Evolutionary conservation across 2,888 invertebrate genomes (phyloP).

Genomic region (Azorinus chamasolen): DNA sequence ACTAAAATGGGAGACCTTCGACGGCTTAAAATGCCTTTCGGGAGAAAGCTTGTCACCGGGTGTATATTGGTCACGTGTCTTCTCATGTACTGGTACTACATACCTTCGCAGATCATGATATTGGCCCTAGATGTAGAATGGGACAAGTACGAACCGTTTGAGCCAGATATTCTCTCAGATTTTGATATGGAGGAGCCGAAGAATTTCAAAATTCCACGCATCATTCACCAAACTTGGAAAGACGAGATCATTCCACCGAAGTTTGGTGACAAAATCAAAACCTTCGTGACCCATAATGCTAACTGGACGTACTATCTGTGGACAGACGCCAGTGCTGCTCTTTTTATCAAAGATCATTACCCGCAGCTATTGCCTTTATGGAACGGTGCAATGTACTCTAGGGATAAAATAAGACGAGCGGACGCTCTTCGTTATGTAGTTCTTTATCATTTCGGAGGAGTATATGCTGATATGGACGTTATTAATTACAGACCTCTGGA

Average conservation of each 20-base stretch:
- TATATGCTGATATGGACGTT: conserved; percentile 34
- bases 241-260: conserved; percentile 10
- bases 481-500: conserved; percentile 45
- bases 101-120: too few relatives aligned
- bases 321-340: conserved; percentile 23
- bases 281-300: conserved; percentile 24
- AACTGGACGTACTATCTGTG: conserved; percentile 35
- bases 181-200: neutral
- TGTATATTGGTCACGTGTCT: too few relatives aligned
- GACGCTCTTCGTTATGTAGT: conserved; percentile 30
- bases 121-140: neutral
- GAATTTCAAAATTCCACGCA: conserved; percentile 14
- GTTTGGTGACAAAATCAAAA: conserved; percentile 16
- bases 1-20: too few relatives aligned
- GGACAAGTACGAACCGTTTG: conserved; percentile 4
- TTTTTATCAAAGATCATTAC: conserved; percentile 20
- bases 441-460: conserved; percentile 36
- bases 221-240: conserved; percentile 37
- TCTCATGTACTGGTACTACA: too few relatives aligned
- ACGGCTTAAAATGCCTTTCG: too few relatives aligned
- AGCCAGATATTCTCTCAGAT: conserved; percentile 5
- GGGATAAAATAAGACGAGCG: conserved; percentile 12
- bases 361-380: conserved; percentile 24
- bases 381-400: conserved; percentile 4
- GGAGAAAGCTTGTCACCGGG: too few relatives aligned